Base-by-base conservation (phyloP, 53 echinoderm and acorn worm species). In the Antedon mediterranea region DNA sequence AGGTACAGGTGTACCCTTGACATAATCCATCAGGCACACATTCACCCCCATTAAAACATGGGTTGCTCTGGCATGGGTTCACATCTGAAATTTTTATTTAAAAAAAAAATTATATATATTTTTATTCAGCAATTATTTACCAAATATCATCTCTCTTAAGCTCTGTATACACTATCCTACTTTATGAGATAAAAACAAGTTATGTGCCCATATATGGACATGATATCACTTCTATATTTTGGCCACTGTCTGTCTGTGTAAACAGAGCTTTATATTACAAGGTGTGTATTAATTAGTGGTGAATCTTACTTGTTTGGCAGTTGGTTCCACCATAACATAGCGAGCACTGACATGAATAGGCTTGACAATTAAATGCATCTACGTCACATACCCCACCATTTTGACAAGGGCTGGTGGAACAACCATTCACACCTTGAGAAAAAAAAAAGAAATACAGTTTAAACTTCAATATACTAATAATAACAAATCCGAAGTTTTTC, bases 41-140 rank as follows among this genome's bases (percentile, higher is more conserved):
- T 28, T 76, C 74, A 26, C 89, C 89, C 11, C 81, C 85, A 78
- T 88, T 80, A 31, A 74, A 44, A 34, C 94, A 93, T 0, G 94
- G 94, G 32, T 29, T 76, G 20, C 76, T 82, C 42, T 72, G 71
- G 72, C 94, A 93, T 7, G 94, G 94, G 81, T 93, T 80, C 31
- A 88, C 31, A 42, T 79, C 93, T 93, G 80, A 9, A 72, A 28
- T 9, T 57, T 26, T 18, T 13, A 57, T 57, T 57, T 57, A 6
- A 37, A 37, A n/a, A n/a, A n/a, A n/a, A n/a, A n/a, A n/a, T n/a
- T n/a, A n/a, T n/a, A n/a, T n/a, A n/a, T n/a, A n/a, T n/a, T n/a
- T n/a, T n/a, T n/a, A n/a, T n/a, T n/a, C n/a, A n/a, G n/a, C n/a
- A n/a, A n/a, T n/a, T n/a, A n/a, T n/a, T n/a, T n/a, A n/a, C n/a